A percentile compares a stretch with the other conserved stretches of the same genome.
Conservation (phyloP, 2,888 invertebrate species). For the Morpho achilles region DNA sequence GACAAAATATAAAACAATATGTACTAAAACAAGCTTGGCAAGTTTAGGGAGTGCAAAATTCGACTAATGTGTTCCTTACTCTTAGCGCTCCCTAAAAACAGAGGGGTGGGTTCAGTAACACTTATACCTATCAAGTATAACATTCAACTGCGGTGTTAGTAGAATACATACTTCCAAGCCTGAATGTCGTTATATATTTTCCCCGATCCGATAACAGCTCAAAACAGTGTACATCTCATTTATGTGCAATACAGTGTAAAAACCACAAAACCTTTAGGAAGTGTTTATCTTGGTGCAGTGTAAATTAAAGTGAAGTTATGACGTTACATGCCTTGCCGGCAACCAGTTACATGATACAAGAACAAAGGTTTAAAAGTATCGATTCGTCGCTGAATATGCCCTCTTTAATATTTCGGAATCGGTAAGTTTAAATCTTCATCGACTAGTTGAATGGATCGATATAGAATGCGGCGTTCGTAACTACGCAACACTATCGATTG, state of each 20-base stretch:
- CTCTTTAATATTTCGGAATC: slow-evolving; percentile 82
- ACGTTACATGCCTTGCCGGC: slow-evolving; percentile 75
- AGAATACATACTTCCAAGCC: slow-evolving; percentile 44
- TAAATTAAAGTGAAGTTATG: slow-evolving; percentile 69
- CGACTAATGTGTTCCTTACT: slow-evolving; percentile 39
- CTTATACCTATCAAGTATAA: slow-evolving; percentile 37
- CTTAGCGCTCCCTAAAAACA: slow-evolving; percentile 41
- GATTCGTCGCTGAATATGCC: slow-evolving; percentile 75
- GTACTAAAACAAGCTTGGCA: too few species aligned
- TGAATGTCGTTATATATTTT: slow-evolving; percentile 63
- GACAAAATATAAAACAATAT: too few species aligned
- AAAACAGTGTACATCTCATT: slow-evolving; percentile 38
- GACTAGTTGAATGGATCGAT: slow-evolving; percentile 30
- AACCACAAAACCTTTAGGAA: slow-evolving; percentile 48
- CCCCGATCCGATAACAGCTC: slow-evolving; percentile 40
- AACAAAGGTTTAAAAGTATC: slow-evolving; percentile 69
- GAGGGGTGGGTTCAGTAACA: slow-evolving; percentile 43
- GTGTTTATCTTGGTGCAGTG: slow-evolving; percentile 53
- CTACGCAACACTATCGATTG: slow-evolving; percentile 47
- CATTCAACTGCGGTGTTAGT: slow-evolving; percentile 53
- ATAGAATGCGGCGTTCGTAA: slow-evolving; percentile 34
- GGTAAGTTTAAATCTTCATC: slow-evolving; percentile 69
- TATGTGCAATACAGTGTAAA: slow-evolving; percentile 50
- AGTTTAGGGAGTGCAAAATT: slow-evolving; percentile 20
- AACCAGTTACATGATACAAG: slow-evolving; percentile 68